Evolutionary conservation across 2,797 vertebrate genomes (phyloP).

Genomic region (Enteromius radiatus): DNA sequence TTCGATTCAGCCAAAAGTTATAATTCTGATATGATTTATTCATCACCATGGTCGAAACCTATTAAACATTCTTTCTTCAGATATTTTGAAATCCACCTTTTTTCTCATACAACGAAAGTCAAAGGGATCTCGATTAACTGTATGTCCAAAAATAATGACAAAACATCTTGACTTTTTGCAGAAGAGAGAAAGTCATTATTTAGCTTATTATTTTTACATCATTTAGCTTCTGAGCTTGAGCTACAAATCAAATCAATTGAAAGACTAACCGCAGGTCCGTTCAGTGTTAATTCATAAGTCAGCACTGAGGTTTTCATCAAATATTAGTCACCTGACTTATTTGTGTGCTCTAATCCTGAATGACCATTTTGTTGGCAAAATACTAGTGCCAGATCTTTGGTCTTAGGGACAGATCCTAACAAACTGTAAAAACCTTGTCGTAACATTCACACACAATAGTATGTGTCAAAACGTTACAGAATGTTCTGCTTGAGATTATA

Average conservation of each 20-base stretch:
- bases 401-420: slow-evolving; percentile 28
- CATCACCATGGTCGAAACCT: neutral
- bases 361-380: slow-evolving; percentile 55
- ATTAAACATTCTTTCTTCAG: neutral
- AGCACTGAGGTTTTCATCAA: slow-evolving; percentile 49
- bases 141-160: no score
- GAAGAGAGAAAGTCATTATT: neutral
- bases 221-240: neutral
- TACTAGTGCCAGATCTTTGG: slow-evolving; percentile 39
- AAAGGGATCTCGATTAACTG: neutral
- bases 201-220: neutral
- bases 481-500: no score
- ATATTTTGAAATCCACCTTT: neutral
- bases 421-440: slow-evolving; percentile 24
- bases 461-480: slow-evolving; percentile 8
- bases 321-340: slow-evolving; percentile 58
- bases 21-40: neutral
- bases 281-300: slow-evolving; percentile 40
- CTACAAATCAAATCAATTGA: neutral
- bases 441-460: neutral
- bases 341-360: slow-evolving; percentile 57
- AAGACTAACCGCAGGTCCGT: slow-evolving; percentile 10
- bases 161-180: neutral
- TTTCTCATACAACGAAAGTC: neutral
- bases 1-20: neutral